Base-by-base conservation (phyloP, 2,888 invertebrate species). In the Aleiodes alternator region DNA sequence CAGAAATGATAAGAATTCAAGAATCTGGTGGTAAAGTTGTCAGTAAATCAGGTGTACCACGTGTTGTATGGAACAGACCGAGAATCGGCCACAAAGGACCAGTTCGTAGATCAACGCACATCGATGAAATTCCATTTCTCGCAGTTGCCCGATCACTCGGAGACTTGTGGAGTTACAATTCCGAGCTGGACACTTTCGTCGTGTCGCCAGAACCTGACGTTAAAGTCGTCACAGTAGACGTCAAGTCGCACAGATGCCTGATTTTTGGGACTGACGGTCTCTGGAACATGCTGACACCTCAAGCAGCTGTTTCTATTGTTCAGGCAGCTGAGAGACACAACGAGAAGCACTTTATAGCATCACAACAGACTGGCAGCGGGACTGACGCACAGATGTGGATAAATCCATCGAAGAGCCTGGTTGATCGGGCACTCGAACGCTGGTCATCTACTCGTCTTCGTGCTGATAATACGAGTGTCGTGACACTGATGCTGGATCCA, bases 131-230 rank as follows among this genome's bases (percentile, higher is more conserved):
- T 84, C 98, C 98, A 0, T 98, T 98, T 87, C 91, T 99, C 80
- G 98, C 99, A 1, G 98, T 99, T 12, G 98, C 99, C 1, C 92
- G 99, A 83, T 97, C 98, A 51, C 91, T 99, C 64, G 99, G 94
- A 93, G 99, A 99, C 90, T 92, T 99, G 14, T 99, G 99, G 99
- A 98, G 98, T 84, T 98, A 97, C 89, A 98, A 98, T 90, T 95
- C 96, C 1, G 94, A 94, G 76, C 93, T 94, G 82, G 95, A 97
- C 89, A 95, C 96, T 89, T 99, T 97, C 90, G 95, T 98, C 16
- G 98, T 99, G n/a, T 98, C 98, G 43, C 99, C 99, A 0, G 97
- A 97, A 89, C 99, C 99, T 0, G 99, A 99, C 91, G 96, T 98
- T 11, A 93, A 94, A 76, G 97, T 98, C 1, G 91, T 96, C 77